Evolutionary conservation across 1,140 invertebrate species (phyloP), one percentile per base, ranked within the genome.

Genomic region (Sinella curviseta): DNA sequence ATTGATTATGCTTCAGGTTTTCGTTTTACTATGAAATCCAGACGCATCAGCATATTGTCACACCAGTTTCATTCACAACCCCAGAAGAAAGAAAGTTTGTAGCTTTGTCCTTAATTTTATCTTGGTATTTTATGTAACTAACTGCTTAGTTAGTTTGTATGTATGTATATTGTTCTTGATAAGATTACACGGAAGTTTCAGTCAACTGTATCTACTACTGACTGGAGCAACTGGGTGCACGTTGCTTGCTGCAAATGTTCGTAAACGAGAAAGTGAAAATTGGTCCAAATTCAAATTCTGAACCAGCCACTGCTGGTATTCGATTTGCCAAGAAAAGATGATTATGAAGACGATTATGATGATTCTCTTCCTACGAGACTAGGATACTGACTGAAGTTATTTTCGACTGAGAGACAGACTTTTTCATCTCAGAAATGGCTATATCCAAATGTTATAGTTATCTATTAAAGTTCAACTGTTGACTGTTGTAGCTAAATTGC

Each of bases 311-410:
- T n/a, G n/a, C 24, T 60, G 24, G 24, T 60, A 60, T 60, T 17
- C 12, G 3, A 60, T 60, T 60, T 60, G 39, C 39, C n/a, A n/a
- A n/a, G n/a, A n/a, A n/a, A n/a, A n/a, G 39, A 48, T 48, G 39
- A 48, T 48, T 8, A 48, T 4, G 57, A 60, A 60, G 24, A 4
- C 12, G 24, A 12, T 60, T 60, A n/a, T 60, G 24, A 26, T 60
- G 57, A 60, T 17, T 60, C 14, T 60, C 8, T 70, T 70, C 14
- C 26, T 31, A 30, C 65, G 31, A 70, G 65, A 70, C 65, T 33
- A 4, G 26, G 65, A 70, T 70, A 70, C 28, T 30, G 31, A 70
- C 65, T 70, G 30, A 33, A 70, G 26, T n/a, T 70, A 33, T 70
- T 33, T 70, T 70, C 26, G 65, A 30, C 26, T 31, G 65, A 30